phyloP scores from a whole-genome alignment of 2,888 invertebrate species.

The Hirtodrosophila alboralis region DNA sequence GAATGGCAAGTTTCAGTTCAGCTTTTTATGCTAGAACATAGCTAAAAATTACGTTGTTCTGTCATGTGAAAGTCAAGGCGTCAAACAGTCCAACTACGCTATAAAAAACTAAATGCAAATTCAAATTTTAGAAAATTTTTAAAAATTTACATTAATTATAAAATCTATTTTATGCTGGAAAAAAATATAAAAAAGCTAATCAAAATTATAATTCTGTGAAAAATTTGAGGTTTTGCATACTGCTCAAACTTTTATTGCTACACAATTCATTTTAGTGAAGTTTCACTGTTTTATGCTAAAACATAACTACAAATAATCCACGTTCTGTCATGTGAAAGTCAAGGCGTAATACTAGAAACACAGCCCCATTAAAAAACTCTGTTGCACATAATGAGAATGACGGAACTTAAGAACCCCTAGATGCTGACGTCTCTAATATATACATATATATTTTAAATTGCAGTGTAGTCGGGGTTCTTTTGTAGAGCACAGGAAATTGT shows the following conservation, averaged over 20 bases:
- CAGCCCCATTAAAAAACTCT: not conserved
- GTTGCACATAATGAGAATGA: conserved; percentile 4
- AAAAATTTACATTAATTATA: no score
- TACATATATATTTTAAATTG: conserved; percentile 22
- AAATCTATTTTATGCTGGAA: no score
- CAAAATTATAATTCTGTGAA: no score
- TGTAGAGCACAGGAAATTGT: conserved; percentile 20
- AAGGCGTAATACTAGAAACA: conserved; percentile 3
- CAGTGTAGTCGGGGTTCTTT: not conserved
- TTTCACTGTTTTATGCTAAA: conserved; percentile 1
- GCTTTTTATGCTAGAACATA: conserved; percentile 37
- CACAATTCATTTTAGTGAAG: no score
- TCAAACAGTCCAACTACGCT: conserved; percentile 3
- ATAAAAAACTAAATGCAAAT: no score
- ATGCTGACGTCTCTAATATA: conserved; percentile 3
- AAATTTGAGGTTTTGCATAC: no score
- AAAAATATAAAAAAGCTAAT: no score
- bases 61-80: conserved; percentile 51
- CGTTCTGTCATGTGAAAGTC: conserved; percentile 13
- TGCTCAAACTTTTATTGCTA: no score
- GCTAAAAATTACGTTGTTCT: conserved; percentile 35
- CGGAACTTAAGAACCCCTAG: not conserved
- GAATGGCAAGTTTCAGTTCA: conserved; percentile 68
- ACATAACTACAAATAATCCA: conserved; percentile 9
- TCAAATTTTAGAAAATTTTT: no score